Conservation (phyloP, 2,888 invertebrate genomes). For the Cheilosia scutellata region DNA sequence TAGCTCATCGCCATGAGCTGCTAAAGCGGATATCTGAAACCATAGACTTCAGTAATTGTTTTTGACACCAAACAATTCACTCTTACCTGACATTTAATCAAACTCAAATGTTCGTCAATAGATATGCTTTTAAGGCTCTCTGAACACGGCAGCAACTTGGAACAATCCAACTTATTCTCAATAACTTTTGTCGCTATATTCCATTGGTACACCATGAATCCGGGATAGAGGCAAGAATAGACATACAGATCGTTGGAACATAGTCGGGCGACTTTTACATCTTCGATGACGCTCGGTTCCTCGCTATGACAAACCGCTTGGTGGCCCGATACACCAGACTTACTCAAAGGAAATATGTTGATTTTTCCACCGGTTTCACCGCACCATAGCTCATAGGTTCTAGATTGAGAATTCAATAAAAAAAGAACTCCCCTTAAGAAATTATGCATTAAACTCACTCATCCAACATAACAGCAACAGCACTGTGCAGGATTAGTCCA, state of each 20-base stretch:
- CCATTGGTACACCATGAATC: slow-evolving; percentile 96
- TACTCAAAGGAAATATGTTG: slow-evolving; percentile 90
- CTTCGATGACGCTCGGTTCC: slow-evolving; percentile 81
- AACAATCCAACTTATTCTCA: slow-evolving; percentile 93
- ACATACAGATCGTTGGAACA: slow-evolving; percentile 87
- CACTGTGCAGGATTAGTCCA: slow-evolving; percentile 88
- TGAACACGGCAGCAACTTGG: slow-evolving; percentile 95
- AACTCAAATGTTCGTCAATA: slow-evolving; percentile 93
- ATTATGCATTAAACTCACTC: slow-evolving; percentile 77
- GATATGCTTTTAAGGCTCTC: slow-evolving; percentile 96
- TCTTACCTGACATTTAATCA: slow-evolving; percentile 90
- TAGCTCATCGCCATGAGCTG: slow-evolving; percentile 88
- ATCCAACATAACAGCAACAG: slow-evolving; percentile 86
- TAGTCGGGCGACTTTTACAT: slow-evolving; percentile 88
- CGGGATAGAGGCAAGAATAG: slow-evolving; percentile 93
- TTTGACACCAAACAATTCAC: neutral
- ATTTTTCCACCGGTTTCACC: slow-evolving; percentile 93
- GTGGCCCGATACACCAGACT: slow-evolving; percentile 90
- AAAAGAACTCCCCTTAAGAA: neutral
- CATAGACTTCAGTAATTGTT: neutral
- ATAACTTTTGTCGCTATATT: slow-evolving; percentile 88
- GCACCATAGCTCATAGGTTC: slow-evolving; percentile 92
- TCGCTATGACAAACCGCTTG: slow-evolving; percentile 88
- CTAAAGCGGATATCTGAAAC: slow-evolving; percentile 85
- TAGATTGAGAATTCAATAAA: slow-evolving; percentile 78